Evolutionary conservation across 2,888 invertebrate species (phyloP).

Genomic region (Oscheius sp.): DNA sequence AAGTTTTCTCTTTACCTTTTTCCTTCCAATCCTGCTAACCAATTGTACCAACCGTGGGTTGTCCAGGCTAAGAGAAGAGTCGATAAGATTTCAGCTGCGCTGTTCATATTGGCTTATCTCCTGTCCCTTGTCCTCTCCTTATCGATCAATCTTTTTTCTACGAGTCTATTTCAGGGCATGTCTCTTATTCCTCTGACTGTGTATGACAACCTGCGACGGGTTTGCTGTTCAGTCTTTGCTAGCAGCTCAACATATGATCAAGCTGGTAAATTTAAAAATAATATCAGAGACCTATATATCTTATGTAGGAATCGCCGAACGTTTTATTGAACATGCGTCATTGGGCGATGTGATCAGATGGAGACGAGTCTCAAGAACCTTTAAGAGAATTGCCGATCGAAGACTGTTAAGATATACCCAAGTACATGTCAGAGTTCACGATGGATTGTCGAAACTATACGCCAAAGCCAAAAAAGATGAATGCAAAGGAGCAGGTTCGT

Average conservation of each 20-base stretch:
- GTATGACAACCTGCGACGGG: slow-evolving; percentile 30
- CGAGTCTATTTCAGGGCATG: slow-evolving; percentile 14
- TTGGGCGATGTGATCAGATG: slow-evolving; percentile 56
- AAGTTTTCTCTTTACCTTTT: neutral
- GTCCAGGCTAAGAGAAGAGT: neutral
- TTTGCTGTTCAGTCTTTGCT: slow-evolving; percentile 28
- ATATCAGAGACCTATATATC: neutral
- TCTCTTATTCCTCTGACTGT: slow-evolving; percentile 30
- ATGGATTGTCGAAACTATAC: slow-evolving; percentile 49
- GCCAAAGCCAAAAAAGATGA: slow-evolving; percentile 34
- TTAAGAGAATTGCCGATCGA: slow-evolving; percentile 45
- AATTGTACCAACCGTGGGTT: no score
- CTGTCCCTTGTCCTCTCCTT: neutral
- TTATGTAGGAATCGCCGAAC: slow-evolving; percentile 23
- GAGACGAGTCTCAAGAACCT: slow-evolving; percentile 56
- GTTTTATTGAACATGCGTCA: slow-evolving; percentile 34
- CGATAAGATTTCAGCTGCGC: slow-evolving; percentile 7
- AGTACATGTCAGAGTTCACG: slow-evolving; percentile 60
- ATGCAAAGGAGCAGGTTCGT: slow-evolving; percentile 8
- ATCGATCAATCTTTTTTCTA: slow-evolving; percentile 9
- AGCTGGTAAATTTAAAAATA: neutral
- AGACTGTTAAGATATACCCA: slow-evolving; percentile 45
- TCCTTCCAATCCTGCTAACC: neutral
- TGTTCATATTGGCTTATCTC: slow-evolving; percentile 24
- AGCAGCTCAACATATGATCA: slow-evolving; percentile 26